Evolutionary conservation across 2,797 vertebrate genomes (phyloP), one percentile per base, ranked within the genome.

Genomic region (Leucoraja ocellata): DNA sequence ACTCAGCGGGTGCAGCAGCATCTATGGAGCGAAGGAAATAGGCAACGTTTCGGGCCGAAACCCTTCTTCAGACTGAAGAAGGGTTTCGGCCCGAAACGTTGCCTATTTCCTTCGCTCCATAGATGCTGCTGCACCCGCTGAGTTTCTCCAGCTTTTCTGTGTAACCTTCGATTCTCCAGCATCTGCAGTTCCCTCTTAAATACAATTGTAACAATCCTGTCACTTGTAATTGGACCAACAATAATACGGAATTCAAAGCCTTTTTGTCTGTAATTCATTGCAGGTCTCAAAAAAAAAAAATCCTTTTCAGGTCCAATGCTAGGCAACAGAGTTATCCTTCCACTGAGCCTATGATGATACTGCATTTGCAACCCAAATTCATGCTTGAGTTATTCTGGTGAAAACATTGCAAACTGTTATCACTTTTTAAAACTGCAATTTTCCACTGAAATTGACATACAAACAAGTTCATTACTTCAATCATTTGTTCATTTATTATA

Each of bases 211-310:
- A 73, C 32, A 73, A 14, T 74, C 36, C 65, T 46, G 65, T 74
- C 46, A 21, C 46, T 74, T 73, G 65, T 74, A 91, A 73, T 91
- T 21, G 46, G 1, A 88, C 63, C 63, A 68, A 68, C 86, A 90
- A 36, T 90, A n/a, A 90, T 46, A 23, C 63, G 28, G 90, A 9
- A 73, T 91, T 39, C 65, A 39, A 8, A 4, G 61, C 10, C 77
- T 63, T 86, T 13, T 86, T 91, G 90, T 91, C 71, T 91, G n/a
- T 32, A 68, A 16, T 65, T 65, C 61, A 90, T 68, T 65, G 65
- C 25, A 91, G 3, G 13, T 74, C 25, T 39, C 18, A n/a, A n/a
- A 7, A 86, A 81, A n/a, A n/a, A 65, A 28, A 32, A 32, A 32
- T 54, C 23, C 32, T 91, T 73, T 74, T 46, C 21, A 71, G 36